phyloP scores from a whole-genome alignment of 2,113 vertebrate species.

The Micronycteris hirsuta region DNA sequence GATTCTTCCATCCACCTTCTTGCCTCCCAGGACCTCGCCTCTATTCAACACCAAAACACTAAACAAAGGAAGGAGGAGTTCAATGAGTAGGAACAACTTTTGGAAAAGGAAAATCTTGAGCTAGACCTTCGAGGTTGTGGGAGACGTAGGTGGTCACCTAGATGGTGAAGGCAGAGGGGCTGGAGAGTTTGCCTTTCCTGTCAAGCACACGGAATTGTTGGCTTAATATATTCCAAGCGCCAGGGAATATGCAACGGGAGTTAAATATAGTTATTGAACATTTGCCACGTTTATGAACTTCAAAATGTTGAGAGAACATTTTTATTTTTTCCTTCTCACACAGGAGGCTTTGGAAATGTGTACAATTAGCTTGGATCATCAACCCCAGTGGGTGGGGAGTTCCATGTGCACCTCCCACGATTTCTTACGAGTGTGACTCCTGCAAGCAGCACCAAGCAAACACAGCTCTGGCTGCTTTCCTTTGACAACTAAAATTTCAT shows the following conservation, averaged over 20 bases:
- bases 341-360: conserved; percentile 69
- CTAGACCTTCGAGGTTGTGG: neutral
- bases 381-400: conserved; percentile 70
- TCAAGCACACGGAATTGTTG: neutral
- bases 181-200: neutral
- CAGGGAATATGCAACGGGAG: conserved; percentile 56
- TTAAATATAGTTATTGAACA: conserved; percentile 77
- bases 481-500: conserved; percentile 30
- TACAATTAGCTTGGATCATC: conserved; percentile 72
- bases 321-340: conserved; percentile 72
- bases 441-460: conserved; percentile 55
- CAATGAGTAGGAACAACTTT: neutral
- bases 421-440: conserved; percentile 66
- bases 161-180: neutral
- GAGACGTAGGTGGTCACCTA: too few species aligned
- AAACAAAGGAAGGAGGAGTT: neutral
- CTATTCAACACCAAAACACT: neutral
- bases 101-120: neutral
- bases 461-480: conserved; percentile 55
- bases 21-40: neutral
- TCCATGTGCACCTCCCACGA: conserved; percentile 70
- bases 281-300: conserved; percentile 76
- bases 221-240: conserved; percentile 57
- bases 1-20: neutral
- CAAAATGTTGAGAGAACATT: conserved; percentile 76